phyloP scores from a whole-genome alignment of 2,888 invertebrate genomes.

The Therioaphis trifolii region DNA sequence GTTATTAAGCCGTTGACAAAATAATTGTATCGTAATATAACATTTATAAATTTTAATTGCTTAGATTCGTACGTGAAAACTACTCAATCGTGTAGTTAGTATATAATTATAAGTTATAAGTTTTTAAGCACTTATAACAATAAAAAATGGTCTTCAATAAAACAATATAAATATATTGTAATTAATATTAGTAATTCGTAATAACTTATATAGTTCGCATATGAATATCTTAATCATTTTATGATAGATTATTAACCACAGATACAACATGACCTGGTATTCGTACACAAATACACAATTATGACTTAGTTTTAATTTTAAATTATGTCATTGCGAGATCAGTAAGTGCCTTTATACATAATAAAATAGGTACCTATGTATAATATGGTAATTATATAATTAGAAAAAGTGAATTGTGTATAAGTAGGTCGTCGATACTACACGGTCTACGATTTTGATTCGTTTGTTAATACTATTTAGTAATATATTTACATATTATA shows the following conservation, averaged over 20 bases:
- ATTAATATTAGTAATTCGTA: too few relatives aligned
- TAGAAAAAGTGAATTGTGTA: neutral
- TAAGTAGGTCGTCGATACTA: neutral
- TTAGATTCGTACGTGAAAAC: too few relatives aligned
- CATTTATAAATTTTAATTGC: too few relatives aligned
- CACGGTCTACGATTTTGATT: neutral
- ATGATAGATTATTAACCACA: too few relatives aligned
- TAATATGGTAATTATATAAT: neutral
- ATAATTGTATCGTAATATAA: neutral
- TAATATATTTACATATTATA: neutral
- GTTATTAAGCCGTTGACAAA: conserved; percentile 9
- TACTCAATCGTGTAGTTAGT: too few relatives aligned
- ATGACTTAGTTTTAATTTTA: neutral
- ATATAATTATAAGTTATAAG: too few relatives aligned
- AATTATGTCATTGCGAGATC: neutral
- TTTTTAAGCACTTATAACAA: too few relatives aligned
- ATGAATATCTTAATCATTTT: too few relatives aligned
- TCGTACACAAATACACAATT: neutral
- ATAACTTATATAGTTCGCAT: too few relatives aligned
- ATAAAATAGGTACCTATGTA: neutral
- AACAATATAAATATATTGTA: too few relatives aligned
- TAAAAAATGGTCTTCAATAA: too few relatives aligned
- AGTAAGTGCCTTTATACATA: neutral
- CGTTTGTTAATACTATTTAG: neutral
- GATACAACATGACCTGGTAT: too few relatives aligned